Conservation (phyloP, 2,888 invertebrate species). For the Aromia moschata region DNA sequence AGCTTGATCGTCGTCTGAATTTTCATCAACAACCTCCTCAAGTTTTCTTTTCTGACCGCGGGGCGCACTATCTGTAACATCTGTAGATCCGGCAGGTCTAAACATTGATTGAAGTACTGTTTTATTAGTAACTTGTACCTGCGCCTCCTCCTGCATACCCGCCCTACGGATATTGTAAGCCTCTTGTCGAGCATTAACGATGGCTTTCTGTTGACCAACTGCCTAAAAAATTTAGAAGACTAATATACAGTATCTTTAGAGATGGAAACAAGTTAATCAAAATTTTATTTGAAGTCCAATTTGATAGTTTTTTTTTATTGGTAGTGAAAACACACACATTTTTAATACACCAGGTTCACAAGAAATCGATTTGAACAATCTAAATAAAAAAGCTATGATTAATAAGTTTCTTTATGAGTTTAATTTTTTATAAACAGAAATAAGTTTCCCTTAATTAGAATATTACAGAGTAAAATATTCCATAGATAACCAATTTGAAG, state of each 20-base stretch:
- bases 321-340: no score
- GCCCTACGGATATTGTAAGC: constrained; percentile 76
- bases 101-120: constrained; percentile 66
- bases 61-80: constrained; percentile 26
- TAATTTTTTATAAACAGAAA: no score
- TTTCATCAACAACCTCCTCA: constrained; percentile 57
- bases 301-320: no score
- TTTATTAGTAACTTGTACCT: constrained; percentile 43
- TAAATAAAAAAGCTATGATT: no score
- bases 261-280: no score
- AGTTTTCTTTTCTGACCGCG: constrained; percentile 67
- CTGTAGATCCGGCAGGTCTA: constrained; percentile 54
- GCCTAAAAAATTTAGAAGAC: constrained; percentile 61
- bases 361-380: no score
- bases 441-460: no score
- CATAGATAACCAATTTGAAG: no score
- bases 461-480: no score
- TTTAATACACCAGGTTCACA: no score
- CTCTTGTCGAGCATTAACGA: constrained; percentile 79
- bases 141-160: constrained; percentile 65
- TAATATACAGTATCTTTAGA: background rate
- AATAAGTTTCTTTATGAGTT: no score
- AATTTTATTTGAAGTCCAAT: no score
- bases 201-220: constrained; percentile 66
- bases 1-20: constrained; percentile 76